Evolutionary conservation across 2,113 vertebrate genomes (phyloP), one percentile per base, ranked within the genome.

Genomic region (Abramis brama): DNA sequence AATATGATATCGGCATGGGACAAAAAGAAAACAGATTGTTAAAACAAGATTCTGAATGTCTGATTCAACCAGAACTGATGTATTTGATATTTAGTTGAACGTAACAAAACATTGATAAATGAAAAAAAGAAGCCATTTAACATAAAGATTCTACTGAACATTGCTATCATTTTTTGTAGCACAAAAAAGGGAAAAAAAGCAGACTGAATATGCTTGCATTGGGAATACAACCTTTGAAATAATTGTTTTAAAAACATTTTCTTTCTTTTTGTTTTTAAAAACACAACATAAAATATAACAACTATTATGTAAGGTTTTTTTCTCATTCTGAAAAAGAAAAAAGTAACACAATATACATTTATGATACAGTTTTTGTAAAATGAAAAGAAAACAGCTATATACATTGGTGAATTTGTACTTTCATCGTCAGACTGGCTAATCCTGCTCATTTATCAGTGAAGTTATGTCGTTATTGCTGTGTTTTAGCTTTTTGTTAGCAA

Each of bases 301-400:
- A 91, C 95, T 95, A 95, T 93, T 94, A 93, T 92, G 94, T 96
- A 95, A 95, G 95, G 95, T 93, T 93, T n/a, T 71, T 93, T 91
- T 93, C 93, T 93, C 90, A 92, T 94, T 92, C 92, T 91, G 92
- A 94, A 96, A 95, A 93, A 94, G 95, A 93, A 93, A 96, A 96
- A 95, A 93, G 93, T 95, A 94, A 96, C 95, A 96, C 95, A 95
- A 96, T 96, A 94, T 96, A 96, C 96, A 97, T 91, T 94, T 96
- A 96, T 96, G 95, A 96, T 96, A 97, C 96, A 96, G 94, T 91
- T 91, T 95, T 88, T 93, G 94, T 94, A 95, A 95, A 95, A 92
- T 94, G 25, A 95, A 94, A 93, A 95, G 90, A 93, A 70, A 19
- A 36, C 55, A 27, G 60, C 55, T 97, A 97, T 97, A 95, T 97